Conservation (phyloP, 2,888 invertebrate genomes). For the Cerceris rybyensis region DNA sequence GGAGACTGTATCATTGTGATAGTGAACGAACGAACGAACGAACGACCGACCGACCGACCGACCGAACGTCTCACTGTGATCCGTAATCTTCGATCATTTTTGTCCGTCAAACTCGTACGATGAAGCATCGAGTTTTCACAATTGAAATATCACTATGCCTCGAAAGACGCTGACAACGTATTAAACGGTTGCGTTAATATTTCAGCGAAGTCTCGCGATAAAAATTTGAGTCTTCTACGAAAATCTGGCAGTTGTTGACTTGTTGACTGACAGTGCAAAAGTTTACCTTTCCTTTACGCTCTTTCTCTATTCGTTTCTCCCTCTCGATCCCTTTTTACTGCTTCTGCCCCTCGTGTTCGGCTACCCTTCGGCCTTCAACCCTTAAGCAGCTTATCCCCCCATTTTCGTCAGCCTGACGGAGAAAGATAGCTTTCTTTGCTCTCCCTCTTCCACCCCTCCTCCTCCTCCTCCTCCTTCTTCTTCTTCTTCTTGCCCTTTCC, state of each 20-base stretch:
- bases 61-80: no score
- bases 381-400: slow-evolving; percentile 37
- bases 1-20: slow-evolving; percentile 31
- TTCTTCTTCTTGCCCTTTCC: slow-evolving; percentile 3
- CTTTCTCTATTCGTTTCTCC: not conserved
- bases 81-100: no score
- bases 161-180: slow-evolving; percentile 39
- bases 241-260: slow-evolving; percentile 8
- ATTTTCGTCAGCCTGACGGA: slow-evolving; percentile 35
- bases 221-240: not conserved
- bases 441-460: not conserved
- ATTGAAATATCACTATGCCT: slow-evolving; percentile 43
- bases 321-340: not conserved
- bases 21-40: not conserved
- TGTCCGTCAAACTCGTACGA: slow-evolving; percentile 19
- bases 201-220: slow-evolving; percentile 27
- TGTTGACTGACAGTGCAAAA: not conserved
- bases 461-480: not conserved
- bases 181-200: no score
- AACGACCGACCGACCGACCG: no score
- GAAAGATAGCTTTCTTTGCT: slow-evolving; percentile 28
- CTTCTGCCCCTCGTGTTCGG: slow-evolving; percentile 5
- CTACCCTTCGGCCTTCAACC: slow-evolving; percentile 29
- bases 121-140: slow-evolving; percentile 40
- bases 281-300: not conserved